Base-by-base conservation (phyloP, 1,140 invertebrate species). In the Phthorimaea operculella region DNA sequence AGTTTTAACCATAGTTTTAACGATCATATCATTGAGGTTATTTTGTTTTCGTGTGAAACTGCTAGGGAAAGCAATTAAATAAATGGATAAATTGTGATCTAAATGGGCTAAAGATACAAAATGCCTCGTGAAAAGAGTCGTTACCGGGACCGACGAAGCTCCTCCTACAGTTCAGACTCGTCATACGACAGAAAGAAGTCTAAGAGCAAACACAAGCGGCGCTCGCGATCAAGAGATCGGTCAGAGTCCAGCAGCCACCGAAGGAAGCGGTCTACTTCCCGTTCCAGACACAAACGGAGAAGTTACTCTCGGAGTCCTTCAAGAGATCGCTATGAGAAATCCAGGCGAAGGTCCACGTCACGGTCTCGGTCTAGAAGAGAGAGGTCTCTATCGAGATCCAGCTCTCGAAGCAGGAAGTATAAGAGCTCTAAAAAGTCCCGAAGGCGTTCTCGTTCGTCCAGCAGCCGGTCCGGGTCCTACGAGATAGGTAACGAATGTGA, bases 261-360 rank as follows among this genome's bases (percentile, higher is more conserved):
- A 55, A 65, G 71, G 56, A 82, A 63, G 53, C 73, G 76, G 3
- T 85, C 79, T 9, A 72, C 39, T 53, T 81, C 76, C 10, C 61
- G 73, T 11, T 63, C 69, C 4, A 80, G 66, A 47, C 61, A 72
- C 51, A 76, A 62, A 55, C 64, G 67, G 48, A 68, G 76, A 33
- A 85, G 82, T 63, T 75, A 78, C 56, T 80, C 77, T 14, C 68
- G 82, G 50, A 85, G 82, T 60, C 36, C 66, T 44, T 85, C 82
- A 1, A 71, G 64, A 28, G 80, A 85, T 9, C 64, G 73, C 8
- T 77, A 82, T 68, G 82, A 82, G 17, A 81, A 70, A 47, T 72
- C 72, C 9, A 72, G 61, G 6, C 71, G 70, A 17, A 57, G 79
- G 8, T 82, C 77, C 0, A 59, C 66, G 15, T 82, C 81, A 0